These are phyloP conservation scores for Caprella mutica DNA, from an alignment of 2,888 invertebrate species.

Conservation along the genomic window DNA sequence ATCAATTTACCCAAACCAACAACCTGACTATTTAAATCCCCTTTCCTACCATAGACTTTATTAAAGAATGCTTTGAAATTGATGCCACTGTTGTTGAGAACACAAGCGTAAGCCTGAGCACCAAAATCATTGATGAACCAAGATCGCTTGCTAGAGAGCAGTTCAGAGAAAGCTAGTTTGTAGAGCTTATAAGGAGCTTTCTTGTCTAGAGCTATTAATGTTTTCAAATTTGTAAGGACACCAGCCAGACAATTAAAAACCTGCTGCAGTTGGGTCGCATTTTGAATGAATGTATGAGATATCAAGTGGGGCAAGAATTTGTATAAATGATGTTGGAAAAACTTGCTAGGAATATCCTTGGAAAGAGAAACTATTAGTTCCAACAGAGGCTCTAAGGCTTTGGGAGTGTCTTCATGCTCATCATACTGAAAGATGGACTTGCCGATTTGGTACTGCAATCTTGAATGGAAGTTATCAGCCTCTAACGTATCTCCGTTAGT, in stretches of 20 bases:
- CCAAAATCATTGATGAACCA: conserved; percentile 32
- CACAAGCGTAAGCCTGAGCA: conserved; percentile 21
- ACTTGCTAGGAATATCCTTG: conserved; percentile 24
- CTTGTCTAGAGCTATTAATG: conserved; percentile 11
- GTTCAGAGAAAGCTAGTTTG: conserved; percentile 12
- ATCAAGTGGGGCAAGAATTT: conserved; percentile 14
- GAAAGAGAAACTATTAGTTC: conserved; percentile 26
- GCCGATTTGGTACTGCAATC: too few species aligned
- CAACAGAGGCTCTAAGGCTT: conserved; percentile 18
- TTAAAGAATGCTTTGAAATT: conserved; percentile 12
- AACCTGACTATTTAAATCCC: conserved; percentile 6
- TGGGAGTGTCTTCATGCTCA: neutral
- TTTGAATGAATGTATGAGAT: conserved; percentile 5
- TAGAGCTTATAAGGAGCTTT: conserved; percentile 19
- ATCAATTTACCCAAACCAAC: conserved; percentile 23
- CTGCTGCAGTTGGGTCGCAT: conserved; percentile 22
- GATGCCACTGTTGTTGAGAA: too few species aligned
- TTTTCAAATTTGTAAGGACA: conserved; percentile 18
- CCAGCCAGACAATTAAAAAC: conserved; percentile 26
- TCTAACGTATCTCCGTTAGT: too few species aligned
- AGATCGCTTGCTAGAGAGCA: conserved; percentile 12
- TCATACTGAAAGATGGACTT: too few species aligned
- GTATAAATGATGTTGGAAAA: conserved; percentile 25
- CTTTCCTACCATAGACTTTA: conserved; percentile 14
- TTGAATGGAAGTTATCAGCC: too few species aligned